A percentile compares a stretch with the other conserved stretches of the same genome.
These are phyloP conservation scores for Dryas iulia DNA, from an alignment of 1,140 invertebrate species.

Conservation along the genomic window DNA sequence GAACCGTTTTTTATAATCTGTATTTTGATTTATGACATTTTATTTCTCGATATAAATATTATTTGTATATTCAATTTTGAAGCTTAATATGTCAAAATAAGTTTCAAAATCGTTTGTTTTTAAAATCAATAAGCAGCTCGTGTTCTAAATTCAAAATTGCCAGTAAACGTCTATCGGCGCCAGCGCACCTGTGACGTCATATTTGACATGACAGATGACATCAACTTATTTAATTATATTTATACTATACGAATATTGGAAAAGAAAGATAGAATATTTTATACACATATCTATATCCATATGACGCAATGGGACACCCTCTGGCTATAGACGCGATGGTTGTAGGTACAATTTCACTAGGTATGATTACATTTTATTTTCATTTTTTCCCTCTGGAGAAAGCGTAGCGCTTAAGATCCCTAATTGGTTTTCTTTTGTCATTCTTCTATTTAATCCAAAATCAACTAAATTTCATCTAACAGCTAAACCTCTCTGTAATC, in stretches of 20 bases:
- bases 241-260: neutral
- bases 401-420: too few species aligned
- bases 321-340: too few species aligned
- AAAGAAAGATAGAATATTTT: too few species aligned
- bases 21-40: neutral
- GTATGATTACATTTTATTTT: too few species aligned
- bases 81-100: slow-evolving; percentile 11
- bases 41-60: neutral
- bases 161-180: slow-evolving; percentile 50
- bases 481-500: too few species aligned
- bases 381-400: too few species aligned
- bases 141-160: slow-evolving; percentile 53
- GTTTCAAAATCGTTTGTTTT: slow-evolving; percentile 12
- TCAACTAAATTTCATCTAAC: too few species aligned
- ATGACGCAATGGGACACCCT: too few species aligned
- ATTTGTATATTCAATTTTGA: neutral
- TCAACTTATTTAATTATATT: slow-evolving; percentile 4
- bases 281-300: too few species aligned
- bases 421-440: too few species aligned
- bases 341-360: too few species aligned
- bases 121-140: slow-evolving; percentile 28
- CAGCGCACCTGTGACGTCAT: slow-evolving; percentile 55
- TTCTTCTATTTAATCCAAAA: too few species aligned
- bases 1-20: neutral
- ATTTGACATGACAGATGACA: slow-evolving; percentile 39